A percentile compares a stretch with the other conserved stretches of the same genome.
Evolutionary conservation across 92 coral and sea anemone species (phyloP).

Genomic region (Heliopora coerulea): DNA sequence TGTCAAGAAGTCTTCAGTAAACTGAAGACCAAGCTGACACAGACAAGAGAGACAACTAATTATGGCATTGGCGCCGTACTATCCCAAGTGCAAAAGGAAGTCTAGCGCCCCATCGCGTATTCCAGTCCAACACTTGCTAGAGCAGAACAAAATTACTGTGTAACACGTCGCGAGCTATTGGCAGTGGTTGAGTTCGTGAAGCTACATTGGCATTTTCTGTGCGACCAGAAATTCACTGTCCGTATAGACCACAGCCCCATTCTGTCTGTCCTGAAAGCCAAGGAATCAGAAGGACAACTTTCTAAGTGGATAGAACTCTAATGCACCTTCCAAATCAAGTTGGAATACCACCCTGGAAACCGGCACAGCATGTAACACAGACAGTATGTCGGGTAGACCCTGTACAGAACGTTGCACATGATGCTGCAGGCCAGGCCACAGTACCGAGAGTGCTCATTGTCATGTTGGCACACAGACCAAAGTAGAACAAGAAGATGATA

Average conservation of each 20-base stretch:
- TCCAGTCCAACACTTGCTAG: constrained; percentile 44
- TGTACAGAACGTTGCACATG: constrained; percentile 56
- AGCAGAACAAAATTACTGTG: constrained; percentile 49
- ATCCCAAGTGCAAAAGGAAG: constrained; percentile 48
- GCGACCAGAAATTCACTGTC: constrained; percentile 38
- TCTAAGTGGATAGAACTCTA: constrained; percentile 53
- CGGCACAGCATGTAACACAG: constrained; percentile 54
- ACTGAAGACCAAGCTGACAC: constrained; percentile 1
- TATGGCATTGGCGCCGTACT: constrained; percentile 51
- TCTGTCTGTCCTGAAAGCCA: constrained; percentile 42
- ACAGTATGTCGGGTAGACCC: constrained; percentile 64
- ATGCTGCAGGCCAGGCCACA: constrained; percentile 30
- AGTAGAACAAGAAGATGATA: not conserved
- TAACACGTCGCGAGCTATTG: constrained; percentile 42
- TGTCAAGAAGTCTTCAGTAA: constrained; percentile 7
- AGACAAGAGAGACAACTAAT: constrained; percentile 39
- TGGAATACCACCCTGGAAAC: constrained; percentile 52
- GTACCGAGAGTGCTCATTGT: constrained; percentile 31
- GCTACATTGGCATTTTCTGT: constrained; percentile 42
- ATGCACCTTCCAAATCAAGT: constrained; percentile 48
- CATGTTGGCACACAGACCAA: constrained; percentile 40
- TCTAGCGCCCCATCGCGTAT: constrained; percentile 37
- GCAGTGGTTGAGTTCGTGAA: constrained; percentile 49
- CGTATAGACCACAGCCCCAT: constrained; percentile 66
- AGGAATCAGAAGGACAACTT: constrained; percentile 64